Evolutionary conservation across 2,888 invertebrate genomes (phyloP), one percentile per base, ranked within the genome.

Genomic region (Lacanobia wlatinum): DNA sequence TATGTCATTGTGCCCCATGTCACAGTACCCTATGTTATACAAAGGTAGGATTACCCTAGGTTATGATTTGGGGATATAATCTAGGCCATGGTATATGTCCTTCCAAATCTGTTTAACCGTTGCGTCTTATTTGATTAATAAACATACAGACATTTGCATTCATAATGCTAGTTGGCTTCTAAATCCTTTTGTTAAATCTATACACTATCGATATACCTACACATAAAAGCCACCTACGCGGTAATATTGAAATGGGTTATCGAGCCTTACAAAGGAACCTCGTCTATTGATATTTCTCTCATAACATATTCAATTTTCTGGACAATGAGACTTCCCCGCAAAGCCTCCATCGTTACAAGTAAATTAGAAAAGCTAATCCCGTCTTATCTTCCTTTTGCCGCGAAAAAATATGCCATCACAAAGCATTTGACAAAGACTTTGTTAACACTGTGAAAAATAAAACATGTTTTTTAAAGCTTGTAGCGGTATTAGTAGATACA

Each of bases 321-420:
- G 55, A 72, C 82, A 72, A 73, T 66, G 34, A 52, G 66, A 12
- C 50, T 52, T 6, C 18, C 18, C 34, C 8, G 10, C n/a, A 14
- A 67, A 66, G 21, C 52, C 38, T 61, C 21, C 43, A 1, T 38
- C 48, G 38, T 63, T 66, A 56, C 62, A 72, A 82, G 78, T 77
- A 78, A 82, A 78, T 67, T 78, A 78, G 43, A 73, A 75, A 82
- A 70, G 48, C 23, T 62, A 73, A 82, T 73, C 83, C 60, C 70
- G 43, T 46, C 60, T 73, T 64, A 78, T 58, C 63, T 52, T 67
- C 56, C 46, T 59, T 46, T 67, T 64, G 46, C 46, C 43, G 21
- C 10, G 34, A 59, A 70, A 78, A 82, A 67, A 53, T 66, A 56
- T 34, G 18, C n/a, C 58, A 67, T 28, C 8, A 70, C 53, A 67